phyloP scores from a whole-genome alignment of 2,113 vertebrate genomes.

The Cacatua alba region DNA sequence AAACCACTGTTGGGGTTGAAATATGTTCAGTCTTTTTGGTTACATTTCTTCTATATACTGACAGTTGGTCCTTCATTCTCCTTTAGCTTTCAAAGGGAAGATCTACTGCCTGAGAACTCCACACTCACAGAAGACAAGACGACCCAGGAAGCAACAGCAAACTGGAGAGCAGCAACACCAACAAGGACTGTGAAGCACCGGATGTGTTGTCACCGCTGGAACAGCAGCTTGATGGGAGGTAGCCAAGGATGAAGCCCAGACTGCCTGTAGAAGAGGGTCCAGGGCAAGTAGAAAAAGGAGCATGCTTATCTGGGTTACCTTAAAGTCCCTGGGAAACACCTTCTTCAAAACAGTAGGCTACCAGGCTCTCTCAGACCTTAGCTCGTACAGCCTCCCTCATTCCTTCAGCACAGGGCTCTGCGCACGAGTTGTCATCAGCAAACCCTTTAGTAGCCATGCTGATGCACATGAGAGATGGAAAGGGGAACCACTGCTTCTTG shows the following conservation, averaged over 20 bases:
- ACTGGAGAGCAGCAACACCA: neutral
- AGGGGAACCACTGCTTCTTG: constrained; percentile 56
- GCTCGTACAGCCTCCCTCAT: neutral
- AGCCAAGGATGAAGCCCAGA: neutral
- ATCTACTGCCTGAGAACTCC: neutral
- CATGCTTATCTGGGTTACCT: neutral
- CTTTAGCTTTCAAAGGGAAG: neutral
- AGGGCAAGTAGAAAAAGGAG: neutral
- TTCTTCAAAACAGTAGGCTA: neutral
- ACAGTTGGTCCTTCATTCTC: neutral
- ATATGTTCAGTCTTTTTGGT: neutral
- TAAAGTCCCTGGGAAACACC: neutral
- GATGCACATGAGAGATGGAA: constrained; percentile 15
- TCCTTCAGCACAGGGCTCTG: neutral
- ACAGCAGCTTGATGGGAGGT: neutral
- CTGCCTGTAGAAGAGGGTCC: neutral
- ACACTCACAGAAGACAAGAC: neutral
- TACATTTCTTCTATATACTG: neutral
- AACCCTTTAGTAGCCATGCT: neutral
- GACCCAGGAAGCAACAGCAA: neutral
- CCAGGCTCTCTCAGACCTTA: neutral
- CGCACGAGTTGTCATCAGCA: neutral
- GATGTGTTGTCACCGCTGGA: neutral
- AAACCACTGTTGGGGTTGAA: neutral
- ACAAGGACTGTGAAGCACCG: neutral